Evolutionary conservation across 2,797 vertebrate genomes (phyloP).

Genomic region (Pachyuromys duprasi): DNA sequence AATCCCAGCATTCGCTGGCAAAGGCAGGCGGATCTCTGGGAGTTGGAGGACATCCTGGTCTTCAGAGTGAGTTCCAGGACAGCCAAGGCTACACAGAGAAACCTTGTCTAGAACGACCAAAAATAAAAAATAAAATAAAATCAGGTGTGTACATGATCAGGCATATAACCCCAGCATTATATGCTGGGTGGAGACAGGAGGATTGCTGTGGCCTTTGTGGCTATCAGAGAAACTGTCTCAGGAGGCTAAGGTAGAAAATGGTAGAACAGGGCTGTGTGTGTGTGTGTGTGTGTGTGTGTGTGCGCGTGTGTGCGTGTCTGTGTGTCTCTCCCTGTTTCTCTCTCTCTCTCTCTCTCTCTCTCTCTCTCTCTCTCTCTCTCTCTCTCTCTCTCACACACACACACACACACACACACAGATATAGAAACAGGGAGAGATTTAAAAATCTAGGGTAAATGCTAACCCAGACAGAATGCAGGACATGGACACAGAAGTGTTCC

Average conservation of each 20-base stretch:
- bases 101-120: too few species aligned
- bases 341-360: background rate
- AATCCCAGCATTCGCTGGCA: too few species aligned
- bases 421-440: background rate
- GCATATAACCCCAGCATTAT: background rate
- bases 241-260: background rate
- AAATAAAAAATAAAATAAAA: background rate
- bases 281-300: too few species aligned
- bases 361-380: background rate
- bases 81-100: too few species aligned
- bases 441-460: constrained; percentile 5
- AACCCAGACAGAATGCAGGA: background rate
- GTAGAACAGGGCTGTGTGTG: background rate
- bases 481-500: background rate
- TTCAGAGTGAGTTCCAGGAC: too few species aligned
- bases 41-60: too few species aligned
- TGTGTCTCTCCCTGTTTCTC: too few species aligned
- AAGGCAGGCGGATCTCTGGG: too few species aligned
- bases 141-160: background rate
- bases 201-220: background rate
- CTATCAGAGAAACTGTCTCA: background rate
- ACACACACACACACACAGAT: background rate
- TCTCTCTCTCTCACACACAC: background rate
- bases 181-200: background rate
- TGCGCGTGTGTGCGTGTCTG: too few species aligned